phyloP scores from a whole-genome alignment of 2,888 invertebrate species.

The Balanococcus diminutus region DNA sequence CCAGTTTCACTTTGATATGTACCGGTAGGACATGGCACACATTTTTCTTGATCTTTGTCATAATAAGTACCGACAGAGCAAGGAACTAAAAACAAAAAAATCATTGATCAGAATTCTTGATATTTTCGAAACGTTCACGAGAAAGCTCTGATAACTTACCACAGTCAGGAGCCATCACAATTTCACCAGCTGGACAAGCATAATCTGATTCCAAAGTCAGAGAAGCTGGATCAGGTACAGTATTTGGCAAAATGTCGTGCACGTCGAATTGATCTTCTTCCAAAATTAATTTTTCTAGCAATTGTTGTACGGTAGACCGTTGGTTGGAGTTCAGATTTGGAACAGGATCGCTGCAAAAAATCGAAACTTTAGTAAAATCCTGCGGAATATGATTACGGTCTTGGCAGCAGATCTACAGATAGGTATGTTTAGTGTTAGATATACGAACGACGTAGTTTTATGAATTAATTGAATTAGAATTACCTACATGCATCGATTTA shows the following conservation, averaged over 20 bases:
- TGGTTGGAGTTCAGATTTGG: constrained; percentile 85
- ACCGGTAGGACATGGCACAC: constrained; percentile 84
- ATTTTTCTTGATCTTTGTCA: constrained; percentile 75
- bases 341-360: constrained; percentile 79
- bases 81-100: constrained; percentile 69
- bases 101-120: not conserved
- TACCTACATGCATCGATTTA: too few relatives aligned
- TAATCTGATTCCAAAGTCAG: constrained; percentile 86
- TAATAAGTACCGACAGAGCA: constrained; percentile 91
- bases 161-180: constrained; percentile 91
- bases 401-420: too few relatives aligned
- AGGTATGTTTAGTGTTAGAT: too few relatives aligned
- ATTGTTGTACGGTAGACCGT: constrained; percentile 78
- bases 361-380: too few relatives aligned
- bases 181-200: constrained; percentile 90
- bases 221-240: constrained; percentile 90
- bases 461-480: too few relatives aligned
- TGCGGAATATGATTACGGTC: too few relatives aligned
- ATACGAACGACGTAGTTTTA: too few relatives aligned
- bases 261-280: constrained; percentile 95
- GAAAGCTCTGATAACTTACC: constrained; percentile 65
- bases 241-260: constrained; percentile 89
- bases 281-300: constrained; percentile 87
- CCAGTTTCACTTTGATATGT: constrained; percentile 93
- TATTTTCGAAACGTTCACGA: not conserved